Evolutionary conservation across 2,888 invertebrate species (phyloP).

Genomic region (Hyposoter didymator): DNA sequence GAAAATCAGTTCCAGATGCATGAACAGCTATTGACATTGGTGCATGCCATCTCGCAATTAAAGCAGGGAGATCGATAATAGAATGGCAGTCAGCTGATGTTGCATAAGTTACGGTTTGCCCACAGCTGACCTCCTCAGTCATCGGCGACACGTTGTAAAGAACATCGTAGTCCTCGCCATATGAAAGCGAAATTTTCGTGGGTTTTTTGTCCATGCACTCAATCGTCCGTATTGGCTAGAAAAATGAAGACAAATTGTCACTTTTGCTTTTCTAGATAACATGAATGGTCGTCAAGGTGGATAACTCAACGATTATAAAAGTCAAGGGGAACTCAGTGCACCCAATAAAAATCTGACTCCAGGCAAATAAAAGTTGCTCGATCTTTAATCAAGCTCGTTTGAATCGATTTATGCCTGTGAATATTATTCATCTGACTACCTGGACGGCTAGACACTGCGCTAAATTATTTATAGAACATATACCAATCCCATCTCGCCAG

Average conservation of each 20-base stretch:
- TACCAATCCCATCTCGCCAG: neutral
- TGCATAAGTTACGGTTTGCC: conserved; percentile 95
- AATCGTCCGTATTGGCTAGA: conserved; percentile 81
- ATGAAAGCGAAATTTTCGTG: conserved; percentile 85
- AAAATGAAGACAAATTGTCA: neutral
- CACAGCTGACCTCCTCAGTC: conserved; percentile 88
- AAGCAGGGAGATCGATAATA: conserved; percentile 93
- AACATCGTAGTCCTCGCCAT: conserved; percentile 93
- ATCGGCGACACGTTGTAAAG: conserved; percentile 93
- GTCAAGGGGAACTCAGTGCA: too few species aligned
- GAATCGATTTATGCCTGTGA: too few species aligned
- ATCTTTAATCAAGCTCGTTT: too few species aligned
- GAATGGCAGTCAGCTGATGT: conserved; percentile 97
- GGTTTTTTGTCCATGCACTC: conserved; percentile 89
- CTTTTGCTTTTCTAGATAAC: neutral
- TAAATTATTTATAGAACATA: neutral
- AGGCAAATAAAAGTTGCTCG: neutral
- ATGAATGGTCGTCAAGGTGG: too few species aligned
- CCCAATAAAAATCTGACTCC: too few species aligned
- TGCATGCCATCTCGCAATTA: conserved; percentile 94
- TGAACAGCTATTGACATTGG: conserved; percentile 95
- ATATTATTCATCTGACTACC: too few species aligned
- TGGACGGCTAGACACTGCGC: too few species aligned
- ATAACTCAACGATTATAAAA: too few species aligned
- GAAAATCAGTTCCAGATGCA: conserved; percentile 93